These are phyloP conservation scores for Meandrusa payeni DNA, from an alignment of 2,888 invertebrate species.

Conservation along the genomic window DNA sequence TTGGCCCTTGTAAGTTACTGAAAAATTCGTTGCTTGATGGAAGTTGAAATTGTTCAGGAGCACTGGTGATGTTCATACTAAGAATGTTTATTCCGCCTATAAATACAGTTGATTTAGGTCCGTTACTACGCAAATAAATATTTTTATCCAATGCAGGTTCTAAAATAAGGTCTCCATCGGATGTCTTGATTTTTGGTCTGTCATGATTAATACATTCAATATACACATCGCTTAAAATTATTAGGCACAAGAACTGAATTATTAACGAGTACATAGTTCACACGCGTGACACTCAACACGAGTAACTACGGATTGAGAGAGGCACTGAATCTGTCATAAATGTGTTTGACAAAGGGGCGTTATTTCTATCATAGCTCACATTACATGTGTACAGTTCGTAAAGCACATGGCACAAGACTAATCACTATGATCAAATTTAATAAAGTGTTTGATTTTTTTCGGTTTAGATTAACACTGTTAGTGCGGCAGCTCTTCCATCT, in stretches of 20 bases:
- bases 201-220: conserved; percentile 80
- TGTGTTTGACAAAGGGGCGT: conserved; percentile 16
- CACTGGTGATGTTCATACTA: conserved; percentile 44
- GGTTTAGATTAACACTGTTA: no score
- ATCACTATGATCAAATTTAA: no score
- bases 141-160: conserved; percentile 89
- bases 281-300: conserved; percentile 29
- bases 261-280: conserved; percentile 49
- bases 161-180: conserved; percentile 90
- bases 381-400: no score
- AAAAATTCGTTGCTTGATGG: conserved; percentile 32
- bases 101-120: conserved; percentile 84
- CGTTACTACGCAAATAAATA: conserved; percentile 86
- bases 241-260: conserved; percentile 32
- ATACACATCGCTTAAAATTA: conserved; percentile 36
- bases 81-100: conserved; percentile 86
- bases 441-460: no score
- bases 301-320: conserved; percentile 28
- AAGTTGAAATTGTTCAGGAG: conserved; percentile 27
- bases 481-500: no score
- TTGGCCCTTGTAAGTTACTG: conserved; percentile 35
- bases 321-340: background rate
- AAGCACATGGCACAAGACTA: no score
- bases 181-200: conserved; percentile 74
- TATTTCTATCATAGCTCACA: no score